phyloP scores from a whole-genome alignment of 2,888 invertebrate genomes.

The Taphrorychus bicolor region DNA sequence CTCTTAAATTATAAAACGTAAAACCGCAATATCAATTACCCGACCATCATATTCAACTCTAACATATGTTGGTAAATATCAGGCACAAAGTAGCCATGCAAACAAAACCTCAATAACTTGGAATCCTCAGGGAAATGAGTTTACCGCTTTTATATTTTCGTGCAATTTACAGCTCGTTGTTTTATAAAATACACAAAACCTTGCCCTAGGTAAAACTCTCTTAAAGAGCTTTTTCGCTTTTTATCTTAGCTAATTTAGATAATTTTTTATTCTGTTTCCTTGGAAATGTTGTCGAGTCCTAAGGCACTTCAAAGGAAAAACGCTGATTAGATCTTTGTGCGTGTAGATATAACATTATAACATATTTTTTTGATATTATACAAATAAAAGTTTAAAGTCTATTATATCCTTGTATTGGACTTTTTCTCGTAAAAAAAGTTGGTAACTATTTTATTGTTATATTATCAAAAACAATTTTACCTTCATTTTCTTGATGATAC shows the following conservation, averaged over 20 bases:
- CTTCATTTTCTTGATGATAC: no score
- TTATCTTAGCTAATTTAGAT: background rate
- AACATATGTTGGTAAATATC: background rate
- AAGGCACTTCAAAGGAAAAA: no score
- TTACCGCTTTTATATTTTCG: constrained; percentile 8
- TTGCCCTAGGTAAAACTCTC: background rate
- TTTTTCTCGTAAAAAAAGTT: no score
- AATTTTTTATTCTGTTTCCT: constrained; percentile 3
- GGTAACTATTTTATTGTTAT: no score
- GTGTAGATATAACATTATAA: no score
- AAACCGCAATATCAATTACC: background rate
- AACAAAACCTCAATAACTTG: background rate
- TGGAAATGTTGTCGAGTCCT: no score
- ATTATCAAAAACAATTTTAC: no score
- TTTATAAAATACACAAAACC: background rate
- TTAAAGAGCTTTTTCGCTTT: constrained; percentile 4
- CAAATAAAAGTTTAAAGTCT: no score
- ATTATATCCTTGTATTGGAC: no score
- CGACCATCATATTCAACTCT: background rate
- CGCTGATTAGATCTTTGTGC: no score
- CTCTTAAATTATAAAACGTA: background rate
- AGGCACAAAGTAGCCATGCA: background rate
- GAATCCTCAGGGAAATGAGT: constrained; percentile 5
- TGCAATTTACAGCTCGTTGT: constrained; percentile 5
- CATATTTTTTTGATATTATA: no score